Evolutionary conservation across 64 coral and sea anemone genomes (phyloP), one percentile per base, ranked within the genome.

Genomic region (Montipora cactus): DNA sequence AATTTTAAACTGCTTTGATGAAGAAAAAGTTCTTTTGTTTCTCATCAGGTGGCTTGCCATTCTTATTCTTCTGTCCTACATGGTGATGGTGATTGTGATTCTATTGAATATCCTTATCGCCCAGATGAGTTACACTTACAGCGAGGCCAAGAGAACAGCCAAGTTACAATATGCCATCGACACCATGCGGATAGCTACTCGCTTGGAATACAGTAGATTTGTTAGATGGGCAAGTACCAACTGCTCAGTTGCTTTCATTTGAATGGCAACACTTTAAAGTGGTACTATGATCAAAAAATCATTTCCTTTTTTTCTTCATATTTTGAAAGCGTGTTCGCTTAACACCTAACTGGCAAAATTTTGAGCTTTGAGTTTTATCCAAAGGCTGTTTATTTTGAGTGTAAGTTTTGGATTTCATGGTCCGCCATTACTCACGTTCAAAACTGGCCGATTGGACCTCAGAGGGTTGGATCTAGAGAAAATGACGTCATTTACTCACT

Each of bases 61-160:
- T 12, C 47, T 96, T 7, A 92, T 96, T 21, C 87, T 96, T 22
- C 79, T 96, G 20, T 80, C 66, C 16, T 96, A 96, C 69, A 96
- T 96, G 95, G 95, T 83, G 0, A 88, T 96, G 73, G 95, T 96
- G 21, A 96, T 96, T 44, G 95, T 96, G 3, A 92, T 96, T 4
- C 59, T 96, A 15, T 79, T 96, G 1, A 96, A 96, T 45, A 88
- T 96, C 74, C 90, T 96, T 23, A 96, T 96, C 12, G 95, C 95
- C 13, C 95, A 96, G 79, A 59, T 96, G 85, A 96, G 95, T 53
- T 89, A 93, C 61, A 96, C 95, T 37, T 96, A 96, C 79, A 96
- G 74, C 4, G 95, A 96, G 76, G 95, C 95, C 6, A 96, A 96
- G 86, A 93, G 67, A 66, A 59, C 80, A 8, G 95, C 95, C 0